Evolutionary conservation across 2,113 vertebrate species (phyloP), one percentile per base, ranked within the genome.

Genomic region (Sinocyclocheilus maitianheensis): DNA sequence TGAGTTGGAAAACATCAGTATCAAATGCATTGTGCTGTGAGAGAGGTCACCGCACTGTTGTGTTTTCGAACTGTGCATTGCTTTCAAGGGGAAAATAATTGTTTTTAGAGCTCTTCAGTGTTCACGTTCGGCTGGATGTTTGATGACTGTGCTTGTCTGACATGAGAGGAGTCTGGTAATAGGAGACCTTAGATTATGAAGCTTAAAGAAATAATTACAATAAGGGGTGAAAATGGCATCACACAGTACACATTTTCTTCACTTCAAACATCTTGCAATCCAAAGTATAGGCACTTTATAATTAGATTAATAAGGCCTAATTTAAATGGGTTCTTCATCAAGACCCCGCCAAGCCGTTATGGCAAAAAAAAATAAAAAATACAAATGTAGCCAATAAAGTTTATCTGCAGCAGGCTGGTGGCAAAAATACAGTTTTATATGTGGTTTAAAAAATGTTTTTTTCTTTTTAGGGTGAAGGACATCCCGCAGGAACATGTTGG

Each of bases 1-100:
- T 88, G 84, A 58, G 69, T 83, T 71, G 26, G 65, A 83, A 89
- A 65, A 74, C 40, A 81, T 87, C 14, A 46, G 22, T 74, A 58
- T 67, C 77, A 85, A 58, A 85, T 58, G 84, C 63, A 71, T 24
- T 80, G 63, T 58, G 9, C 24, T 69, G 18, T 58, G 43, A 58
- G 60, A 65, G 76, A 58, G 76, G 60, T 79, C 77, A 80, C 37
- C 1, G 46, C 5, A 2, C 63, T 26, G 76, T 69, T 30, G 46
- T 69, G 81, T 71, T 83, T 83, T 37, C 46, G 30, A 83, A 51
- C 10, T 55, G n/a, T 13, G 65, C 24, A 0, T 69, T 30, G 43
- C 43, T 83, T 71, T 71, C 43, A 69, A 82, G 62, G 46, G 46
- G 37, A 65, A 81, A 81, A 67, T 0, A 60, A 62, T 62, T 62